These are phyloP conservation scores for Eupristina koningsbergeri DNA, from an alignment of 1,140 invertebrate species.

Conservation along the genomic window DNA sequence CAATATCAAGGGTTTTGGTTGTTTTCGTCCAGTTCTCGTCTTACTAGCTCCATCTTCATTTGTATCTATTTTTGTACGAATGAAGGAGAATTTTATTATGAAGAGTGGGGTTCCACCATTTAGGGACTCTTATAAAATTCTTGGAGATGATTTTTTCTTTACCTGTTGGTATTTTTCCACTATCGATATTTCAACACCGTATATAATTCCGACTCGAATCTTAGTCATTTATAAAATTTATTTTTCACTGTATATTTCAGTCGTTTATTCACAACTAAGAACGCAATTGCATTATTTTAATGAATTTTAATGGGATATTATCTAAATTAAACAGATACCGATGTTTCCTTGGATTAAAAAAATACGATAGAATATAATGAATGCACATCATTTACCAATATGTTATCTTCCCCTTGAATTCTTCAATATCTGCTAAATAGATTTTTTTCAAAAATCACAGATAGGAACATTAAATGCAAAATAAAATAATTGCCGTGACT, in stretches of 20 bases:
- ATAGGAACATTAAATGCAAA: background rate
- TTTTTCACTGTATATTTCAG: background rate
- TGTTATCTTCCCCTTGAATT: background rate
- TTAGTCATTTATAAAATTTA: background rate
- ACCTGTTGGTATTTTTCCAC: conserved; percentile 6
- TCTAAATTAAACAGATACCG: too few relatives aligned
- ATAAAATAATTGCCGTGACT: too few relatives aligned
- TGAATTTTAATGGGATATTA: background rate
- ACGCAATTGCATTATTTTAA: background rate
- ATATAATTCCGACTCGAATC: background rate
- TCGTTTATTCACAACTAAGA: background rate
- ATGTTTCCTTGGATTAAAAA: background rate
- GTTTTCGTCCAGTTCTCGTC: background rate
- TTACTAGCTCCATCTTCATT: background rate
- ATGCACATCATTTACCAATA: too few relatives aligned
- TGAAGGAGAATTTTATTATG: background rate
- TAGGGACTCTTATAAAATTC: background rate
- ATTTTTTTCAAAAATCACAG: background rate
- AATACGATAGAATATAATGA: too few relatives aligned
- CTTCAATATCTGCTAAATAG: background rate
- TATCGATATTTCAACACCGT: background rate
- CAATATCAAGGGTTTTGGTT: background rate
- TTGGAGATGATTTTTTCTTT: background rate
- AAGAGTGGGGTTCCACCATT: background rate
- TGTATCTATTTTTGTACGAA: background rate